Evolutionary conservation across 2,113 vertebrate species (phyloP).

Genomic region (Tyto alba): DNA sequence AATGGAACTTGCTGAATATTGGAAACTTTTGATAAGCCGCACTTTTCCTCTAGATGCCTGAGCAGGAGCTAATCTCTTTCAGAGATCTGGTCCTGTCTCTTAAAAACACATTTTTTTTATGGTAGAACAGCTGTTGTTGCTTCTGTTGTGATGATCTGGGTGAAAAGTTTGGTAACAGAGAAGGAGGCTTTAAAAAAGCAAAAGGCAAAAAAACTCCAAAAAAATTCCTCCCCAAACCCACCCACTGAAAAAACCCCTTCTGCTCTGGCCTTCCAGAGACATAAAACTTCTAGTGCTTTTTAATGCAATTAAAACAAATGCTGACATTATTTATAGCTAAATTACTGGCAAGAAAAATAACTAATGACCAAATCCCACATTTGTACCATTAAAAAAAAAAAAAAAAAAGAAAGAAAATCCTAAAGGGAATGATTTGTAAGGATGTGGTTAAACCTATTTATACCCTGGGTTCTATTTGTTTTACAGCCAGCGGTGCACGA

Average conservation of each 20-base stretch:
- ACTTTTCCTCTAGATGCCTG: background rate
- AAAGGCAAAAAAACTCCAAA: background rate
- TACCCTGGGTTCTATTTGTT: conserved; percentile 79
- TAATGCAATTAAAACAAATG: conserved; percentile 67
- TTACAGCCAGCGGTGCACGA: conserved; percentile 73
- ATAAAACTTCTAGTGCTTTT: conserved; percentile 39
- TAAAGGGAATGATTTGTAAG: conserved; percentile 74
- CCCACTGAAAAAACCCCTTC: conserved; percentile 39
- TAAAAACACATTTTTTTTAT: conserved; percentile 50
- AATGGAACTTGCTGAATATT: background rate
- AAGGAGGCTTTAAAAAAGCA: conserved; percentile 35
- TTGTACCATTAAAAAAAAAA: background rate
- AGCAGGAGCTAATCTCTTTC: conserved; percentile 45
- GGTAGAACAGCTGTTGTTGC: conserved; percentile 61
- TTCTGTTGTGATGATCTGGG: conserved; percentile 66
- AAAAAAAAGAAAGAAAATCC: conserved; percentile 29
- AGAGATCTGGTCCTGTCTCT: conserved; percentile 43
- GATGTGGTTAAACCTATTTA: conserved; percentile 79
- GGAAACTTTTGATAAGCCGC: conserved; percentile 10
- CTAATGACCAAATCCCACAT: conserved; percentile 16
- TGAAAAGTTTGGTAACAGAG: conserved; percentile 68
- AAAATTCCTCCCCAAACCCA: conserved; percentile 10
- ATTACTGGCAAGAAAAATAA: conserved; percentile 52
- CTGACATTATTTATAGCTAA: conserved; percentile 58
- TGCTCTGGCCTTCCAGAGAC: conserved; percentile 29